Evolutionary conservation across 2,888 invertebrate species (phyloP).

Genomic region (Andrena marginata): DNA sequence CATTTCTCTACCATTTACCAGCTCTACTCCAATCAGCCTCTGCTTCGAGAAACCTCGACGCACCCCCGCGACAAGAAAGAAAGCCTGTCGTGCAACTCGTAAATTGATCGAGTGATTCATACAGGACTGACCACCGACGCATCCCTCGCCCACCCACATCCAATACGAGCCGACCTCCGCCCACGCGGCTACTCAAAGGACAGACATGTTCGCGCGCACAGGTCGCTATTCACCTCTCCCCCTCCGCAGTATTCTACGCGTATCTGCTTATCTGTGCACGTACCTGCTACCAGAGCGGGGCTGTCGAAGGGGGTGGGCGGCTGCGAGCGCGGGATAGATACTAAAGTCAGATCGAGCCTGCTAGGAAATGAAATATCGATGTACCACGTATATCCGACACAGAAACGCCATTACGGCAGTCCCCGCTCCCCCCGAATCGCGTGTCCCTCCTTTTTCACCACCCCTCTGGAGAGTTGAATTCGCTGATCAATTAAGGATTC

Average conservation of each 20-base stretch:
- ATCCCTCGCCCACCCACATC: slow-evolving; percentile 21
- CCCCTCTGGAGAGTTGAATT: background rate
- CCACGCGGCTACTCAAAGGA: slow-evolving; percentile 29
- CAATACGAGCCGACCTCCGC: slow-evolving; percentile 8
- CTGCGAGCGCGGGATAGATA: slow-evolving; percentile 36
- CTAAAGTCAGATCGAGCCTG: slow-evolving; percentile 44
- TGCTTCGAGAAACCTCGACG: background rate
- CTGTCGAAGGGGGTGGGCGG: slow-evolving; percentile 43
- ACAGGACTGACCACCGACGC: slow-evolving; percentile 34
- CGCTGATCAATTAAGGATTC: slow-evolving; percentile 15
- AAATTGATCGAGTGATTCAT: slow-evolving; percentile 32
- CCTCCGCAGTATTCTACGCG: background rate
- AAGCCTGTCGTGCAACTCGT: slow-evolving; percentile 8
- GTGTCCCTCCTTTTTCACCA: slow-evolving; percentile 4
- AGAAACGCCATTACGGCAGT: slow-evolving; percentile 74
- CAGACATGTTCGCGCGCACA: slow-evolving; percentile 10
- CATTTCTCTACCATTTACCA: background rate
- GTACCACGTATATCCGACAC: slow-evolving; percentile 70
- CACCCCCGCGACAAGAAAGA: background rate
- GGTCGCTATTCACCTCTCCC: slow-evolving; percentile 15
- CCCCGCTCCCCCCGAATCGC: slow-evolving; percentile 29
- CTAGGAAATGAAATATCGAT: slow-evolving; percentile 75
- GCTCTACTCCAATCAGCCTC: slow-evolving; percentile 1
- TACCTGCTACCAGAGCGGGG: slow-evolving; percentile 49
- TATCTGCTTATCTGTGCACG: slow-evolving; percentile 35